phyloP scores from a whole-genome alignment of 2,888 invertebrate genomes.

The Rhagophthalmus giganteus region DNA sequence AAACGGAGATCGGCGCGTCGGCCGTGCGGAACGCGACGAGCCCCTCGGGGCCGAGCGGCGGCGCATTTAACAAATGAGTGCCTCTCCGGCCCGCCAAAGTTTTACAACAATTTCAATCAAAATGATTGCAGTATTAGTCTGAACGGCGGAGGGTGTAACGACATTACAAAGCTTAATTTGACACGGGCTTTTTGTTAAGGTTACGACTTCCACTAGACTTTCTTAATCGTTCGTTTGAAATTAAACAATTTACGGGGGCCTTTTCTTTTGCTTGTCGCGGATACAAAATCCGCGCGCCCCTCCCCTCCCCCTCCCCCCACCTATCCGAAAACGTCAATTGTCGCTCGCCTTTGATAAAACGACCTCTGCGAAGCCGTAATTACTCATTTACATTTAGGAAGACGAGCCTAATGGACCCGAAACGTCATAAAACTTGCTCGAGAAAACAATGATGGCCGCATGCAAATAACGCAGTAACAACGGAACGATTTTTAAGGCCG shows the following conservation, averaged over 20 bases:
- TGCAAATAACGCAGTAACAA: too few relatives aligned
- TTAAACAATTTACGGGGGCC: slow-evolving; percentile 35
- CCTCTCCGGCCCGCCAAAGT: slow-evolving; percentile 45
- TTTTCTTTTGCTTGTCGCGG: slow-evolving; percentile 17
- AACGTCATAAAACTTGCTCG: neutral
- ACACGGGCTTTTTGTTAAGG: slow-evolving; percentile 42
- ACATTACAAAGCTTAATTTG: slow-evolving; percentile 40
- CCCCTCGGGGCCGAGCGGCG: slow-evolving; percentile 40
- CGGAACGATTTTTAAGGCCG: too few relatives aligned
- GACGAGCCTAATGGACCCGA: neutral
- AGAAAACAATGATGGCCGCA: too few relatives aligned
- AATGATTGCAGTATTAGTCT: slow-evolving; percentile 50
- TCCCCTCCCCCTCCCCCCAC: neutral
- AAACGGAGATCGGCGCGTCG: slow-evolving; percentile 37
- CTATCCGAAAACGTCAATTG: neutral
- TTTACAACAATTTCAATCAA: slow-evolving; percentile 53
- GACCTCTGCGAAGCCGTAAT: neutral
- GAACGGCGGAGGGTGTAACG: slow-evolving; percentile 37
- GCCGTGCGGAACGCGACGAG: slow-evolving; percentile 41
- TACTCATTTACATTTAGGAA: neutral
- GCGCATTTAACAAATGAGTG: slow-evolving; percentile 50
- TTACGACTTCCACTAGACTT: slow-evolving; percentile 31
- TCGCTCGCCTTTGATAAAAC: neutral
- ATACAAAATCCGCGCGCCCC: slow-evolving; percentile 14
- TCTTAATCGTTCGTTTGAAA: slow-evolving; percentile 34